Conservation (phyloP, 2,888 invertebrate genomes). For the Leptopilina drosophilae region DNA sequence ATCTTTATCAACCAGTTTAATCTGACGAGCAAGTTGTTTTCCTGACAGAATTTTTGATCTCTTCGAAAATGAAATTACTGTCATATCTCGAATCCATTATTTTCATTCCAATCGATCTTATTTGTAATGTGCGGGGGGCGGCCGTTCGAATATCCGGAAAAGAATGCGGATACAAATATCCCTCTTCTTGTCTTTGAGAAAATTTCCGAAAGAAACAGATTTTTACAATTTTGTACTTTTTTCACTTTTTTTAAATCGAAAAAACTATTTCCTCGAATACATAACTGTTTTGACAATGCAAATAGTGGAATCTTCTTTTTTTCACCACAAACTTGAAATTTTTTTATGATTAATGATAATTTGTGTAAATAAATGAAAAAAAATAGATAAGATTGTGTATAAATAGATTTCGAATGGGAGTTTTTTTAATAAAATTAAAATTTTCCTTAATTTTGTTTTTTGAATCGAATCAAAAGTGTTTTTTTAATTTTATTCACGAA, state of each 20-base stretch:
- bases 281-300: no score
- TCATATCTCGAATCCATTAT: background rate
- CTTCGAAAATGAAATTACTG: constrained; percentile 10
- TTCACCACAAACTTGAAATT: no score
- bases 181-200: background rate
- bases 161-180: constrained; percentile 16
- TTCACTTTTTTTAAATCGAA: no score
- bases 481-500: background rate
- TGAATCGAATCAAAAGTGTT: background rate
- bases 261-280: no score
- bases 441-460: no score
- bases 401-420: no score
- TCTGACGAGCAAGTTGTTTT: constrained; percentile 46
- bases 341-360: no score
- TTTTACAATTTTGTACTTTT: no score
- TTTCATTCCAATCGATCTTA: constrained; percentile 7
- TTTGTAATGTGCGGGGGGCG: background rate
- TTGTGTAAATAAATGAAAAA: no score
- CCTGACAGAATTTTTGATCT: constrained; percentile 46
- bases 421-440: no score
- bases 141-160: constrained; percentile 9
- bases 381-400: no score
- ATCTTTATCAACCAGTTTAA: constrained; percentile 58
- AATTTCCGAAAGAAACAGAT: background rate
- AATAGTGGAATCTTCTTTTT: no score